These are phyloP conservation scores for Rhinoptilus africanus DNA, from an alignment of 2,113 vertebrate genomes.

Conservation along the genomic window DNA sequence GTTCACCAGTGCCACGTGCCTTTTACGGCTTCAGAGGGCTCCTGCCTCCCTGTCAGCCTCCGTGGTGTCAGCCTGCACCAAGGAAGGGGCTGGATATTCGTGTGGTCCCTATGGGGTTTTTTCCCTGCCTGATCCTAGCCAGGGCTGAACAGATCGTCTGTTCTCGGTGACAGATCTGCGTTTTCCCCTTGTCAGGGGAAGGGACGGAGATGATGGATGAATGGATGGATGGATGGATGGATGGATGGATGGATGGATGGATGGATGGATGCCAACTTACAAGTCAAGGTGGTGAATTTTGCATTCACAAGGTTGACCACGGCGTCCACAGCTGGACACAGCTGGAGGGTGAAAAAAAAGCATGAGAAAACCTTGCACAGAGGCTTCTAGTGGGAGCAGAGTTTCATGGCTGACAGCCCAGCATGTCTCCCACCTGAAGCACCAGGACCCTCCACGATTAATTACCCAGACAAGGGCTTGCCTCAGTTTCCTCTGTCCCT, in stretches of 20 bases:
- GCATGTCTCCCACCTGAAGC: not conserved
- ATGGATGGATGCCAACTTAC: not conserved
- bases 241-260: not conserved
- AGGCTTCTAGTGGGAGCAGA: not conserved
- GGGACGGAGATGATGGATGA: not conserved
- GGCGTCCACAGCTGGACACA: conserved; percentile 57
- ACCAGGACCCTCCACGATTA: not conserved
- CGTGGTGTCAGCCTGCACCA: not conserved
- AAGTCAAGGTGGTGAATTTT: not conserved
- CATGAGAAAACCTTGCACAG: not conserved
- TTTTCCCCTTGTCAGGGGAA: not conserved
- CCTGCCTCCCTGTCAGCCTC: too few relatives aligned
- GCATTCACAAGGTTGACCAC: conserved; percentile 34
- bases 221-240: not conserved
- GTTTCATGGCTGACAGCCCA: not conserved
- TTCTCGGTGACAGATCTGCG: accelerated
- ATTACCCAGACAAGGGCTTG: not conserved
- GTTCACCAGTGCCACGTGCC: not conserved
- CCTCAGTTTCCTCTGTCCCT: not conserved
- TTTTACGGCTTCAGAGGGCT: not conserved
- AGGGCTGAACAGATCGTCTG: too few relatives aligned
- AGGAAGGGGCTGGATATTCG: too few relatives aligned
- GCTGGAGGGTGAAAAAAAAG: conserved; percentile 3
- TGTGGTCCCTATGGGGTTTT: accelerated
- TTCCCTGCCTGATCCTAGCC: not conserved